Base-by-base conservation (phyloP, 1,140 invertebrate genomes). In the Heliothis virescens region DNA sequence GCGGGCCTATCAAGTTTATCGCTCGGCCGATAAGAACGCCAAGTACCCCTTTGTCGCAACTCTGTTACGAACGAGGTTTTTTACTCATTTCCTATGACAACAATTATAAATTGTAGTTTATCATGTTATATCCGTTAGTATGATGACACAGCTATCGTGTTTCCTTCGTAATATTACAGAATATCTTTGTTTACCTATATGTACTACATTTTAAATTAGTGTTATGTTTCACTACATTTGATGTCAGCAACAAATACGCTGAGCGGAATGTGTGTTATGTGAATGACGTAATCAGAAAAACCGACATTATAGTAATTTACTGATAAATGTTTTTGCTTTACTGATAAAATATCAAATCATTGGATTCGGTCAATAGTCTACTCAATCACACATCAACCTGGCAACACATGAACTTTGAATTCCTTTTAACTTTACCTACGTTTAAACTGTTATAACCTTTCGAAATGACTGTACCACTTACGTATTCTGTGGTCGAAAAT, bases 31-130 rank as follows among this genome's bases (percentile, higher is more conserved):
- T 79, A 72, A 63, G 4, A 60, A 48, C 13, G 34, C 34, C 34
- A 15, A 79, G 67, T 72, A 76, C 60, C 65, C 53, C 60, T 79
- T 81, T 81, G 73, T 81, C 79, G 60, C 74, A 76, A 65, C 59
- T 29, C 18, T 34, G n/a, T 26, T 76, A 76, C 50, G 13, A 34
- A 41, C 74, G 48, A 16, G 47, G 60, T 53, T 53, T 52, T 63
- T 76, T 76, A 63, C 65, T 55, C 60, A 53, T 50, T 76, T 76
- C 74, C 74, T 76, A 76, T 76, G 60, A 34, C 41, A 34, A 52
- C 50, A 76, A 41, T 41, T 67, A 76, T 52, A 75, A 41, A 29
- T 76, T 53, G 41, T 76, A 76, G 59, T 76, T 76, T 76, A 76
- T 65, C 74, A 53, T 13, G 15, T 63, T 76, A 53, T 76, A 76